Evolutionary conservation across 1,140 invertebrate genomes (phyloP).

Genomic region (Zaprionus kolodkinae): DNA sequence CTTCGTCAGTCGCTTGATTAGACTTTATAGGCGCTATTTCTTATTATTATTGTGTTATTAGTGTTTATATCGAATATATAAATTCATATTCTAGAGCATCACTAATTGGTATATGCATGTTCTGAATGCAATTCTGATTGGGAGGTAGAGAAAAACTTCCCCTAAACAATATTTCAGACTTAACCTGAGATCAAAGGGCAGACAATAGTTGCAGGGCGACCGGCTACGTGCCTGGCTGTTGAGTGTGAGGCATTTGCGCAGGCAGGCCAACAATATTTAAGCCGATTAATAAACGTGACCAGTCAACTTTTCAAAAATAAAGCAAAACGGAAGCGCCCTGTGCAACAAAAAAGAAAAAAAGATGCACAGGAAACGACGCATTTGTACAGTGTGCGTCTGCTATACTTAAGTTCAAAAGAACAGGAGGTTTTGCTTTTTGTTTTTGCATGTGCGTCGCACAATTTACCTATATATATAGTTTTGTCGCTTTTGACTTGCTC

Average conservation of each 20-base stretch:
- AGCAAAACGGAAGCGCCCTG: conserved; percentile 47
- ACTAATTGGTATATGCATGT: conserved; percentile 22
- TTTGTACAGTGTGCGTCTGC: conserved; percentile 13
- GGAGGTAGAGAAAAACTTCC: conserved; percentile 20
- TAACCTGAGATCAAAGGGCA: conserved; percentile 13
- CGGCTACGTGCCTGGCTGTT: conserved; percentile 56
- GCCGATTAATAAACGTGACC: conserved; percentile 78
- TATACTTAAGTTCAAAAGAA: conserved; percentile 37
- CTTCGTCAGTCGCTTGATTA: conserved; percentile 58
- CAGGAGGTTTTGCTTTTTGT: conserved; percentile 8
- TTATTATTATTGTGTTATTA: too few species aligned
- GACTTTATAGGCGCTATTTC: conserved; percentile 14
- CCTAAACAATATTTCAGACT: conserved; percentile 18
- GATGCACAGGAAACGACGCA: conserved; percentile 45
- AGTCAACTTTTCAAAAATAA: conserved; percentile 44
- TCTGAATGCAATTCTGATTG: conserved; percentile 21
- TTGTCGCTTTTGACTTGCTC: conserved; percentile 43
- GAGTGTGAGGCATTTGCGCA: conserved; percentile 53
- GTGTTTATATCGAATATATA: conserved; percentile 55
- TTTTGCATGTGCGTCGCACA: conserved; percentile 28
- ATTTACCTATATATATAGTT: conserved; percentile 45
- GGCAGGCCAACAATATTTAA: conserved; percentile 47
- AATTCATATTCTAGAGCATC: conserved; percentile 1
- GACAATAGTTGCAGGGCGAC: conserved; percentile 46
- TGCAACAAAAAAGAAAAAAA: conserved; percentile 21